phyloP scores from a whole-genome alignment of 2,888 invertebrate species.

The Cheilosia impressa region DNA sequence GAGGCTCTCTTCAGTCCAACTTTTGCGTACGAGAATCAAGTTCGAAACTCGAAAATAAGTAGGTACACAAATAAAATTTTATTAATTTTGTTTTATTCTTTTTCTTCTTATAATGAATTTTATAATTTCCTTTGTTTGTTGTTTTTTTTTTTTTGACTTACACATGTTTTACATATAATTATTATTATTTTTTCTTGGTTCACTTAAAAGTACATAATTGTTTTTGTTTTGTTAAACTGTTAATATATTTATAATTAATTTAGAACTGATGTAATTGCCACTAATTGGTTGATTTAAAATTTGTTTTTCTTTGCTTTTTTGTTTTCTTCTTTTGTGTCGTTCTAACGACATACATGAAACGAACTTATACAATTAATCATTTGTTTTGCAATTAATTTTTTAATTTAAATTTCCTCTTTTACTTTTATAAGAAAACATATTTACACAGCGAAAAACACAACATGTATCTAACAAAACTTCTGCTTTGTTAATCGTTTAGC shows the following conservation, averaged over 20 bases:
- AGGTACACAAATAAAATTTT: conserved; percentile 30
- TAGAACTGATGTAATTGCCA: conserved; percentile 73
- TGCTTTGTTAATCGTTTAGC: conserved; percentile 24
- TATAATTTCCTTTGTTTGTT: conserved; percentile 49
- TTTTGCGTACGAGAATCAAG: too few species aligned
- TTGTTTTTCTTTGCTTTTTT: conserved; percentile 29
- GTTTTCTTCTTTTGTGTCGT: conserved; percentile 48
- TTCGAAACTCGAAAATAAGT: neutral
- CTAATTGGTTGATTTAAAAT: conserved; percentile 64
- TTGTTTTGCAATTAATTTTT: conserved; percentile 20
- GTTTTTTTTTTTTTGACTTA: conserved; percentile 68
- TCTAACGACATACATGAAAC: conserved; percentile 61
- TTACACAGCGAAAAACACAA: conserved; percentile 57
- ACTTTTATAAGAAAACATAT: conserved; percentile 54
- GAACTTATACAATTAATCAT: conserved; percentile 28
- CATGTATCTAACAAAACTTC: conserved; percentile 15
- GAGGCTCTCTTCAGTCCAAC: too few species aligned
- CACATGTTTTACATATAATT: conserved; percentile 72
- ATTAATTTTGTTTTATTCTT: conserved; percentile 59
- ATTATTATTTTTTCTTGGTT: conserved; percentile 24
- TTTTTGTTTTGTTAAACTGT: conserved; percentile 35
- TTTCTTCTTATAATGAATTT: conserved; percentile 57
- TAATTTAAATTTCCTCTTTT: conserved; percentile 12
- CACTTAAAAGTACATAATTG: conserved; percentile 55
- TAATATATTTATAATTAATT: conserved; percentile 72